Conservation (phyloP, 2,113 vertebrate species). For the Chrysochloris asiatica region DNA sequence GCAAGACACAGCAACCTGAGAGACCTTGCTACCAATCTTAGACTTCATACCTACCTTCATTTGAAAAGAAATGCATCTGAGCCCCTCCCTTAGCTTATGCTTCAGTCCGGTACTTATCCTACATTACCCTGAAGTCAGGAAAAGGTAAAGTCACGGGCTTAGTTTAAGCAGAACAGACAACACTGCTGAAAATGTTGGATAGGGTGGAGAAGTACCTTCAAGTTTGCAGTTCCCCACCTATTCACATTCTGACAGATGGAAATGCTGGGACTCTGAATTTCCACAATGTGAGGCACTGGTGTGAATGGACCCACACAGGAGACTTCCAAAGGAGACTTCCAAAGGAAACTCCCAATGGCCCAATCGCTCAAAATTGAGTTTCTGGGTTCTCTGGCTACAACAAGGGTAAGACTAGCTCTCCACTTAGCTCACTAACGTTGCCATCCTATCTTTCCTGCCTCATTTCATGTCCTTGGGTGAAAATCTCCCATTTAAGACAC, state of each 20-base stretch:
- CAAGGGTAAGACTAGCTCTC: neutral
- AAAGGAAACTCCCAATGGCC: too few species aligned
- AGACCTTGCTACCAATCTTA: slow-evolving; percentile 44
- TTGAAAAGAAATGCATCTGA: slow-evolving; percentile 4
- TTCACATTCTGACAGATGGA: neutral
- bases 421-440: slow-evolving; percentile 8
- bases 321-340: neutral
- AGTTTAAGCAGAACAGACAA: slow-evolving; percentile 2
- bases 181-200: neutral
- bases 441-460: neutral
- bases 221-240: neutral
- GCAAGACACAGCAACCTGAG: slow-evolving; percentile 64
- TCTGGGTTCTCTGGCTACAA: neutral
- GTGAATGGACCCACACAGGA: neutral
- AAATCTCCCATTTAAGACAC: neutral
- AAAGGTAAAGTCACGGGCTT: slow-evolving; percentile 11
- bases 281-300: slow-evolving; percentile 30
- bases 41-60: slow-evolving; percentile 4
- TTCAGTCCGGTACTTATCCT: too few species aligned
- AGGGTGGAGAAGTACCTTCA: neutral
- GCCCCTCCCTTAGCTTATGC: slow-evolving; percentile 13
- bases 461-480: neutral
- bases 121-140: slow-evolving; percentile 14
- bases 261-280: slow-evolving; percentile 38
- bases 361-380: slow-evolving; percentile 32